Evolutionary conservation across 23 tunicate species (phyloP), one percentile per base, ranked within the genome.

Genomic region (Halocynthia roretzi): DNA sequence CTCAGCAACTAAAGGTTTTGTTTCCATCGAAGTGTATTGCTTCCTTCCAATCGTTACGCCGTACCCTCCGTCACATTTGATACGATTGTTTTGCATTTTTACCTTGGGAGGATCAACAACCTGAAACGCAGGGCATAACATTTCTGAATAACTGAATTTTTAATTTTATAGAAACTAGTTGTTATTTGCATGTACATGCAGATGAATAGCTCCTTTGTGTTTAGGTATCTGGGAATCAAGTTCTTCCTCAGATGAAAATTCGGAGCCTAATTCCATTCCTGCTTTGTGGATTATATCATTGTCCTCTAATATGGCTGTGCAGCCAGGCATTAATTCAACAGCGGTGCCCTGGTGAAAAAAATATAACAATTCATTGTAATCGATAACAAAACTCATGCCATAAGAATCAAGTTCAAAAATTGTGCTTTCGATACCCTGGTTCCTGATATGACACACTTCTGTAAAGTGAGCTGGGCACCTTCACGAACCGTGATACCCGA

Each of bases 91-190:
- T 23, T 18, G 20, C 77, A 89, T 58, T 9, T 81, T 69, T 18
- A 83, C 80, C 60, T 80, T 75, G 0, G 96, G 96, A 6, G 96
- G 96, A 8, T 89, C 96, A 65, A 83, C 78, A 71, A 89, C 88
- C 96, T 89, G 21, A 10, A 62, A 61, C 12, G 57, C 44, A 76
- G n/a, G 23, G n/a, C 56, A 55, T 19, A 12, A 15, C 72, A 11
- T 68, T 18, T 18, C 17, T 15, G 14, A 19, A 19, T 18, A 68
- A 18, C 49, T 23, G 17, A 19, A 19, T 23, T 19, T 11, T 12
- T 2, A 19, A 68, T 23, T 68, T 0, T 40, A 5, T 11, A 72
- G 62, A 49, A 51, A 49, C 48, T 15, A 49, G 15, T 12, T 31
- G 77, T 55, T 14, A 56, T 52, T 55, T 54, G 48, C 12, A 19